These are phyloP conservation scores for Cyclargus thomasi DNA, from an alignment of 1,140 invertebrate genomes.

Conservation along the genomic window DNA sequence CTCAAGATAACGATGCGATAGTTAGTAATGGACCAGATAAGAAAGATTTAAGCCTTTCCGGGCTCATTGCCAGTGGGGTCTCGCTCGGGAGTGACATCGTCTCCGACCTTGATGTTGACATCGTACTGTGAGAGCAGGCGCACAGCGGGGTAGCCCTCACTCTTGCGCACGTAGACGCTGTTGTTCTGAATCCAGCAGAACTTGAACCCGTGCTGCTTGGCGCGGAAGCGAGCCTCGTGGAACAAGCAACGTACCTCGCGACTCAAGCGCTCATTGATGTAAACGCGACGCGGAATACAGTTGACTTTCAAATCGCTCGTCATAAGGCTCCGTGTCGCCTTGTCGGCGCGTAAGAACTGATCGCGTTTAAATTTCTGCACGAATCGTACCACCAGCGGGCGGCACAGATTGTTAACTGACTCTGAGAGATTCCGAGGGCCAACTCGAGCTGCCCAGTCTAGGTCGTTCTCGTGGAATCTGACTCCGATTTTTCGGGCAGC, in stretches of 20 bases:
- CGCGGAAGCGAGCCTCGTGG: neutral
- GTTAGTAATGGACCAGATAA: too few species aligned
- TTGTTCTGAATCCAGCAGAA: neutral
- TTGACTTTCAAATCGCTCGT: neutral
- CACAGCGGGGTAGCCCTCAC: neutral
- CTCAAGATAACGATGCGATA: too few species aligned
- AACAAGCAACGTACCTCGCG: neutral
- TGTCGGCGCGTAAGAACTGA: neutral
- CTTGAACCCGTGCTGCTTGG: neutral
- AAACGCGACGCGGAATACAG: neutral
- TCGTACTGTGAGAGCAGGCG: neutral
- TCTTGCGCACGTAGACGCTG: neutral
- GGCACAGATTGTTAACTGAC: neutral
- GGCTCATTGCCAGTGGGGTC: neutral
- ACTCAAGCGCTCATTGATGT: neutral
- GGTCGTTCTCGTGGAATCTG: neutral
- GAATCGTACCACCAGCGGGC: neutral
- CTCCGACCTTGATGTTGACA: neutral
- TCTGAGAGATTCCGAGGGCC: neutral
- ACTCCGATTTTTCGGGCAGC: neutral
- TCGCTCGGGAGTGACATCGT: neutral
- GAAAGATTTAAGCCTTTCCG: neutral
- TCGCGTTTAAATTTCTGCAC: neutral
- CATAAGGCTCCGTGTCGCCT: neutral
- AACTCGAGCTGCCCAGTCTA: neutral